Evolutionary conservation across 2,888 invertebrate species (phyloP).

Genomic region (Leucophenga maculata): DNA sequence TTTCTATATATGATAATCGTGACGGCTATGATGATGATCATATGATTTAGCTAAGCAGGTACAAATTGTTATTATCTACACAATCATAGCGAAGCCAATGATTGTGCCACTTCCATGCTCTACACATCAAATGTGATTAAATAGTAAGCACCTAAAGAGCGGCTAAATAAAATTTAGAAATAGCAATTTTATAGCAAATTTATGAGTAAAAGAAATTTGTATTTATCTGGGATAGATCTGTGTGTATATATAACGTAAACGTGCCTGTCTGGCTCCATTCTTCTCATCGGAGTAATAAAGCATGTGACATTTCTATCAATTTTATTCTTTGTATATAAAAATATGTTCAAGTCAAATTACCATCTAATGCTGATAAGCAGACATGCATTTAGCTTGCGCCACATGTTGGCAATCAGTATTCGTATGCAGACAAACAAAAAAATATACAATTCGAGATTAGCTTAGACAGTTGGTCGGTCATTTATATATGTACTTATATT

Average conservation of each 20-base stretch:
- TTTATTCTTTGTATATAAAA: neutral
- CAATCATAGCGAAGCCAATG: neutral
- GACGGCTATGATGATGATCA: neutral
- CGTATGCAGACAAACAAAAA: neutral
- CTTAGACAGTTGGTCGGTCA: neutral
- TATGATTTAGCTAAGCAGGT: neutral
- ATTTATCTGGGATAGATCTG: neutral
- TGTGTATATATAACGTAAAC: neutral
- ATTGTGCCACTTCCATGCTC: no score
- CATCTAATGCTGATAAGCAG: conserved; percentile 43
- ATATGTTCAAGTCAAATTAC: conserved; percentile 33
- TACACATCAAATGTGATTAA: no score
- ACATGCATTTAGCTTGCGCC: conserved; percentile 49
- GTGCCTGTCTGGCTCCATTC: no score
- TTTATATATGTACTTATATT: no score
- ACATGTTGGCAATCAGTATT: conserved; percentile 45
- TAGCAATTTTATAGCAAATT: no score
- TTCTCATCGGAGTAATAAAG: no score
- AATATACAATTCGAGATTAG: neutral
- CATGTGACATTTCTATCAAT: neutral
- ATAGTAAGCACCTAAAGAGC: no score
- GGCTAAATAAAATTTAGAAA: no score
- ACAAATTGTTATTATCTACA: neutral
- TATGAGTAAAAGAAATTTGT: no score
- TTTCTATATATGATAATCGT: neutral